Percentiles rank a stretch among this genome's conserved stretches.
phyloP scores from a whole-genome alignment of 2,888 invertebrate genomes.

The Acronicta leporina region DNA sequence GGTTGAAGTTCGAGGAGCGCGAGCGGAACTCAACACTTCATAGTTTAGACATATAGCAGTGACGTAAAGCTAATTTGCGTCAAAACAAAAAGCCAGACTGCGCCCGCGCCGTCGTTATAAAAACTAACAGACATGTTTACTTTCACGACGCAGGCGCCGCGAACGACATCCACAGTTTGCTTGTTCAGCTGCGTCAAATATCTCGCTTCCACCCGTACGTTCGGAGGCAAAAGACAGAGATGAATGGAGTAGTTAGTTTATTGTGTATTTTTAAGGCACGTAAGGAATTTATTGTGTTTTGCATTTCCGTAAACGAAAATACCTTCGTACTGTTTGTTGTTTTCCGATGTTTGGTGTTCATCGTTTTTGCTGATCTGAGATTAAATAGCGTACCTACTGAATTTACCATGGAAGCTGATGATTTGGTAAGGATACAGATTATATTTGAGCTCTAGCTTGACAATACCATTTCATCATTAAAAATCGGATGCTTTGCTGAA shows the following conservation, averaged over 20 bases:
- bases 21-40: not conserved
- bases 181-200: constrained; percentile 53
- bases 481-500: too few relatives aligned
- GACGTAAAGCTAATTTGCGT: constrained; percentile 51
- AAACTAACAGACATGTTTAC: constrained; percentile 57
- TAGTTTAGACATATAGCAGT: constrained; percentile 1
- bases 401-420: too few relatives aligned
- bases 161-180: constrained; percentile 51
- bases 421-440: not conserved
- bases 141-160: constrained; percentile 48
- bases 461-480: too few relatives aligned
- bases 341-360: not conserved
- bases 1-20: not conserved
- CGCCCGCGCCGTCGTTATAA: constrained; percentile 40
- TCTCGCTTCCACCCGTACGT: constrained; percentile 17
- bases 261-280: constrained; percentile 23
- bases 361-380: not conserved
- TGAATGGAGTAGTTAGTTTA: constrained; percentile 6
- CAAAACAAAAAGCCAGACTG: constrained; percentile 55
- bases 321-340: constrained; percentile 10
- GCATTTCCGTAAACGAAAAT: constrained; percentile 47
- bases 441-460: too few relatives aligned
- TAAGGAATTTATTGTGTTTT: constrained; percentile 33
- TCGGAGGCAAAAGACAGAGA: constrained; percentile 24
- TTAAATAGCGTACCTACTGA: too few relatives aligned